phyloP scores from a whole-genome alignment of 2,797 vertebrate genomes.

The Myotis findleyi region DNA sequence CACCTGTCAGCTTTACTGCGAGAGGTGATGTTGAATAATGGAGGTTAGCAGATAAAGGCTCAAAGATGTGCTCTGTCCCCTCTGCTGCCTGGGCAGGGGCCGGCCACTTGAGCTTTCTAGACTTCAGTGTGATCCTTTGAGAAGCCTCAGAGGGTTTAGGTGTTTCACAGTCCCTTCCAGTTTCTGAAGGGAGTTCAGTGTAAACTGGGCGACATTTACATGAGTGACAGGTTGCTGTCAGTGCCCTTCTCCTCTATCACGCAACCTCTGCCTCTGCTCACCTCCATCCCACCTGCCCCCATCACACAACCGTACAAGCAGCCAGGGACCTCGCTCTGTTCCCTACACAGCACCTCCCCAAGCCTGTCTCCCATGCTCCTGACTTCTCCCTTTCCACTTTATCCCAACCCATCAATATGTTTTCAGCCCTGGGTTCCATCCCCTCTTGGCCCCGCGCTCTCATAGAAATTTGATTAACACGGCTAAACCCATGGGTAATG shows the following conservation, averaged over 20 bases:
- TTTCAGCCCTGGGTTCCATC: neutral
- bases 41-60: neutral
- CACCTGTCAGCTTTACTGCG: neutral
- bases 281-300: neutral
- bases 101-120: neutral
- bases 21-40: neutral
- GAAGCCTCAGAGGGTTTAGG: neutral
- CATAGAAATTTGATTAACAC: neutral
- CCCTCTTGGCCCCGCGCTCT: neutral
- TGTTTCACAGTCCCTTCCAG: neutral
- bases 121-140: neutral
- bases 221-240: neutral
- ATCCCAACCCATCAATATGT: neutral
- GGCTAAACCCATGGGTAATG: neutral
- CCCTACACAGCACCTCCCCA: neutral
- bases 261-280: neutral
- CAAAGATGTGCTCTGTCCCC: neutral
- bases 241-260: neutral
- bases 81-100: neutral
- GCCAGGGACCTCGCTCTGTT: neutral
- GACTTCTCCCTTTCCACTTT: neutral
- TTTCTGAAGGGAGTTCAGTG: neutral
- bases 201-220: neutral
- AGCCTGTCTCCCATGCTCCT: no score
- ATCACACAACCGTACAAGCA: fast-evolving